Evolutionary conservation across 2,113 vertebrate species (phyloP), one percentile per base, ranked within the genome.

Genomic region (Copsychus sechellarum): DNA sequence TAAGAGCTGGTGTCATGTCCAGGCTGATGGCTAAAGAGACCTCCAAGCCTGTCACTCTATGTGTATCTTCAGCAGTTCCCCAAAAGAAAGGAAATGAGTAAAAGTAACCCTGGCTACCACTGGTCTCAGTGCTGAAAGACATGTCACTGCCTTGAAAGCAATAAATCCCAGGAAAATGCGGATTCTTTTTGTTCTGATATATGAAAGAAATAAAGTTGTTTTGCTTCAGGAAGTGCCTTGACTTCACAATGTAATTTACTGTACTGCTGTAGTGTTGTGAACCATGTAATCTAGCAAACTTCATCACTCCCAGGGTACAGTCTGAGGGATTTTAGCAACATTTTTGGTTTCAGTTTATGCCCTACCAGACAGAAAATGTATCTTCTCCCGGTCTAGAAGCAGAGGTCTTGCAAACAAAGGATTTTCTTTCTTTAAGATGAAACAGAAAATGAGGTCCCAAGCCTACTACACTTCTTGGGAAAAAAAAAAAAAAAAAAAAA

Each of bases 391-490:
- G 5, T 42, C 33, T 69, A 81, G 51, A 93, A 64, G 28, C 24
- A 56, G 34, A 86, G 29, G 23, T 89, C 65, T 51, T 56, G 8
- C 33, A 86, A 95, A 60, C 3, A 54, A 51, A 72, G 17, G 47
- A 40, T 69, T 93, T 69, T 90, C 24, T 33, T 74, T 56, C 38
- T 43, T 60, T 40, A 56, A 84, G 14, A 8, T 64, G 65, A 67
- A 79, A 19, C 14, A 89, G 38, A 83, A 19, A 76, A 43, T 4
- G 1, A 64, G 13, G 12, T 51, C 15, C 58, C 19, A 48, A 91
- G 6, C 3, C 17, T 40, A 42, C 33, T 47, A 23, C 12, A 9
- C 4, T 7, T 31, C 4, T 3, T 5, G 2, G 3, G 5, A 9
- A 38, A 62, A 38, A 25, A 23, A 14, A 31, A 22, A 12, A 31